Conservation (phyloP, 2,113 vertebrate genomes). For the Chaetodon trifascialis region DNA sequence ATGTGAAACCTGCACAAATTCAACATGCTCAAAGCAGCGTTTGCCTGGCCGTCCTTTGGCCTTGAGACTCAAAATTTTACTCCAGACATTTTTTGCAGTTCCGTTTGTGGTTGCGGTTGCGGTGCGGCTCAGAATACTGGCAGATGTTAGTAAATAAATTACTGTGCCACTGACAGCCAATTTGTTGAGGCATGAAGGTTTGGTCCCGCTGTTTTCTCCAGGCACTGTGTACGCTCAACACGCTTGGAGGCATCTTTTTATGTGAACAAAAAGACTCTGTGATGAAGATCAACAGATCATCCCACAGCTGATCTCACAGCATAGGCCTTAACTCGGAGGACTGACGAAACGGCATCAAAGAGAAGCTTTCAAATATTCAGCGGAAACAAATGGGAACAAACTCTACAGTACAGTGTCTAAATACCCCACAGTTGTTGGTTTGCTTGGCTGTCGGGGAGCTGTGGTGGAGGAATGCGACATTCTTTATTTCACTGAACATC, state of each 20-base stretch:
- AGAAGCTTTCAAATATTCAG: constrained; percentile 24
- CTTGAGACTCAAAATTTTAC: constrained; percentile 24
- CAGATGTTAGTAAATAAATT: background rate
- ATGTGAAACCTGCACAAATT: constrained; percentile 32
- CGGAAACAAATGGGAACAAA: constrained; percentile 14
- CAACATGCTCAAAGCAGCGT: constrained; percentile 11
- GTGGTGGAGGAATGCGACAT: constrained; percentile 6
- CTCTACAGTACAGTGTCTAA: constrained; percentile 34
- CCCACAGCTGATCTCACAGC: constrained; percentile 43
- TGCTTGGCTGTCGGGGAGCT: background rate
- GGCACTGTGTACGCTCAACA: background rate
- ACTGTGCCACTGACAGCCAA: background rate
- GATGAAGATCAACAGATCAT: constrained; percentile 2
- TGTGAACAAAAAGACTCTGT: constrained; percentile 1
- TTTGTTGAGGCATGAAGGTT: constrained; percentile 37
- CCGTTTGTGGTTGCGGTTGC: constrained; percentile 2
- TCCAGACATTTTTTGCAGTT: constrained; percentile 16
- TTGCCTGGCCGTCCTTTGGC: constrained; percentile 41
- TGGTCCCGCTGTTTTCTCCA: background rate
- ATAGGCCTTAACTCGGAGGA: constrained; percentile 55
- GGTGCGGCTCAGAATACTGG: background rate
- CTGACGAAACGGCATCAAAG: constrained; percentile 9
- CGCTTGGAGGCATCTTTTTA: constrained; percentile 18
- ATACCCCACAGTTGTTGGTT: constrained; percentile 35
- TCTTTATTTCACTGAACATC: constrained; percentile 1